Conservation (phyloP, 2,888 invertebrate genomes). For the Pilophorus perplexus region DNA sequence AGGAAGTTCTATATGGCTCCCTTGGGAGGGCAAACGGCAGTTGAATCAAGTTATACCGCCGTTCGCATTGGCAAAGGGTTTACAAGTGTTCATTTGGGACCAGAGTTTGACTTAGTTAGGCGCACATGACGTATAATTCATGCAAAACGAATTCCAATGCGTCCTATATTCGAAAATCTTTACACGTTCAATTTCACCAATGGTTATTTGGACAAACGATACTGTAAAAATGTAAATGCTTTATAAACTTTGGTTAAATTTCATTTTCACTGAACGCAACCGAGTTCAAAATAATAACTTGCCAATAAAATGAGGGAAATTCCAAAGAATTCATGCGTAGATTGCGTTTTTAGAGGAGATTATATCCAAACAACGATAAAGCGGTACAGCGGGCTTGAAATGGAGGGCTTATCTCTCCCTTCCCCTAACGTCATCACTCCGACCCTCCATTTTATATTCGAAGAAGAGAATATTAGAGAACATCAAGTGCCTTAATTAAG, state of each 20-base stretch:
- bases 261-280: no score
- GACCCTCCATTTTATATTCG: slow-evolving; percentile 16
- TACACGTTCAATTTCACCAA: no score
- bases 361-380: no score
- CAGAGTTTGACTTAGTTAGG: slow-evolving; percentile 13
- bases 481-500: slow-evolving; percentile 27
- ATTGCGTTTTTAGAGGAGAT: no score
- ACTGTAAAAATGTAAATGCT: no score
- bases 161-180: no score
- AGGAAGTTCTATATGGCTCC: slow-evolving; percentile 28
- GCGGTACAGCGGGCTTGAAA: background rate
- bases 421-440: background rate
- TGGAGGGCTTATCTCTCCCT: background rate
- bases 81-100: slow-evolving; percentile 22
- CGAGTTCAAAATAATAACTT: no score
- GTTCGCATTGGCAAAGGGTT: background rate
- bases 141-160: no score
- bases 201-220: no score
- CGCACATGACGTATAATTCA: slow-evolving; percentile 5
- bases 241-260: no score
- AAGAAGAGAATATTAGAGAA: slow-evolving; percentile 9
- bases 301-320: no score
- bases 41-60: slow-evolving; percentile 36
- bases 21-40: slow-evolving; percentile 27
- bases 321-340: no score